These are phyloP conservation scores for Seira musarum DNA, from an alignment of 2,888 invertebrate genomes.

Conservation along the genomic window DNA sequence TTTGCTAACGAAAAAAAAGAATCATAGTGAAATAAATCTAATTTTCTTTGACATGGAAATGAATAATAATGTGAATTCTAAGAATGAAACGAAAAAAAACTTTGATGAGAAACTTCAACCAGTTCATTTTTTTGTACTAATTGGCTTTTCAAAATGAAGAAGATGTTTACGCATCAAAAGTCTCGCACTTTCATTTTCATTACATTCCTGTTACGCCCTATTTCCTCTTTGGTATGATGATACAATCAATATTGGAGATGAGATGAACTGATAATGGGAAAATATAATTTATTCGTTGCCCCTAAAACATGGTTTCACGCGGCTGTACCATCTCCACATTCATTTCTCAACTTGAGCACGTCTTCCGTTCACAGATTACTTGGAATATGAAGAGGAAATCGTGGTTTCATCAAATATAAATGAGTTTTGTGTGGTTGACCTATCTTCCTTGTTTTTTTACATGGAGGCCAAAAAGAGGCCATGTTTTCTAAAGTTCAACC, in stretches of 20 bases:
- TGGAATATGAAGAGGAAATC: not conserved
- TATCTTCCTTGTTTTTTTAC: not conserved
- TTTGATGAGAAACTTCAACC: not conserved
- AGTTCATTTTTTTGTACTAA: not conserved
- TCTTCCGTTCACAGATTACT: not conserved
- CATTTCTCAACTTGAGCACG: constrained; percentile 1
- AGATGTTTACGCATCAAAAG: constrained; percentile 7
- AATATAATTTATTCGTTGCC: not conserved
- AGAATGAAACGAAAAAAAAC: not conserved
- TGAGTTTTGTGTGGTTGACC: not conserved
- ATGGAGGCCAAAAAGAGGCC: not conserved
- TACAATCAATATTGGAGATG: not conserved
- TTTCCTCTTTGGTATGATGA: not conserved
- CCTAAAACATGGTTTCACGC: too few relatives aligned
- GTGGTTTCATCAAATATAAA: not conserved
- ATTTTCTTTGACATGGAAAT: constrained; percentile 38
- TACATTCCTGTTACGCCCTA: not conserved
- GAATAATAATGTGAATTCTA: constrained; percentile 6
- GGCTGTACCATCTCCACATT: not conserved
- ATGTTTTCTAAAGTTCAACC: not conserved
- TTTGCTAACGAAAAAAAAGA: not conserved
- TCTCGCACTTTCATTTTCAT: constrained; percentile 2
- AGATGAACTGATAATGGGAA: not conserved
- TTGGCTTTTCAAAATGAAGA: not conserved
- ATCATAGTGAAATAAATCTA: constrained; percentile 29